phyloP scores from a whole-genome alignment of 2,113 vertebrate species.

The Bujurquina vittata region DNA sequence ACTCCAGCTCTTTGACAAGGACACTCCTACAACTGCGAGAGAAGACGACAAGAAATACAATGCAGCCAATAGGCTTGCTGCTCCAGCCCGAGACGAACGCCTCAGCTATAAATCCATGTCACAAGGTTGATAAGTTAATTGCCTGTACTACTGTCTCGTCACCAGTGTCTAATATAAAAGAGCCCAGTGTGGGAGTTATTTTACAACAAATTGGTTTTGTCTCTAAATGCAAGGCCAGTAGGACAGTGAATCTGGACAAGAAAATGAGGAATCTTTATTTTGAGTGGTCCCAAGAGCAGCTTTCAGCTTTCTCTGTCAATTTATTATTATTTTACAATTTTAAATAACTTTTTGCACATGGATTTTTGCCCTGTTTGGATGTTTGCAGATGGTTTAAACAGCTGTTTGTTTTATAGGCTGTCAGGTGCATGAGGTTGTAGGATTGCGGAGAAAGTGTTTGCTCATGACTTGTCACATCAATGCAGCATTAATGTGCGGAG shows the following conservation, averaged over 20 bases:
- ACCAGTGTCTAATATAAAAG: conserved; percentile 65
- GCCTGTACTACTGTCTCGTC: conserved; percentile 67
- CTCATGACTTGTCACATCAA: conserved; percentile 17
- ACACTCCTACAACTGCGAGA: conserved; percentile 69
- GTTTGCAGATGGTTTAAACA: background rate
- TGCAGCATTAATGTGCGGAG: conserved; percentile 17
- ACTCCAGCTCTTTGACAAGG: conserved; percentile 71
- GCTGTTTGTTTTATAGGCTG: conserved; percentile 20
- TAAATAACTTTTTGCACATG: background rate
- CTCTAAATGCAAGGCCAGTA: conserved; percentile 20
- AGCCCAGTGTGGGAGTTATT: conserved; percentile 65
- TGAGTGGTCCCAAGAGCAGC: conserved; percentile 2
- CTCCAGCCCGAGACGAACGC: conserved; percentile 52
- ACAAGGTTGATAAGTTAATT: conserved; percentile 77
- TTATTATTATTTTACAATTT: background rate
- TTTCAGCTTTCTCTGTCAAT: background rate
- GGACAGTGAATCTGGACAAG: conserved; percentile 29
- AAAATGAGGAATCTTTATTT: conserved; percentile 45
- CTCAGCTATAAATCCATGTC: conserved; percentile 71
- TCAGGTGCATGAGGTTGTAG: background rate
- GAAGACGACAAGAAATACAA: conserved; percentile 73
- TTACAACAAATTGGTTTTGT: conserved; percentile 64
- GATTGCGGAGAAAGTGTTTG: background rate
- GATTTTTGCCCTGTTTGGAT: background rate
- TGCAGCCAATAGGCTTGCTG: conserved; percentile 56